Base-by-base conservation (phyloP, 35 echinoderm and acorn worm genomes). In the Nesometra sesokonis region DNA sequence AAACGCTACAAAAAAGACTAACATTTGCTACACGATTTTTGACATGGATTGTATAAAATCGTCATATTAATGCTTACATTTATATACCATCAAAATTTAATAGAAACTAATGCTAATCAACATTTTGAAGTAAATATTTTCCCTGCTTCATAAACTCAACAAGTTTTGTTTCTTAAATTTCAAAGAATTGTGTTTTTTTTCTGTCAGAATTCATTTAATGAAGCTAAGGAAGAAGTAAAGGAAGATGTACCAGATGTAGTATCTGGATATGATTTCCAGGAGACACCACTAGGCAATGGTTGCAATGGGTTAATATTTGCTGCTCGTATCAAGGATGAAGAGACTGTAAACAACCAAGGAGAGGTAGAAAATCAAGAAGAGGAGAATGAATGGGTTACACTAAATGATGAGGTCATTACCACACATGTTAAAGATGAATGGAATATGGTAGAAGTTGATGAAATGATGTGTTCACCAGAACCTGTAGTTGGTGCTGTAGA, bases 291-390 rank as follows among this genome's bases (percentile, higher is more conserved):
- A 11, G 79, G 79, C 79, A 80, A 34, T 80, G 79, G 79, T 23
- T 80, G 79, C 79, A 80, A 80, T 80, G 79, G 79, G 23, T 11
- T 36, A 3, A 36, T 80, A 36, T 80, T 80, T 80, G 32, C 79
- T 32, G 79, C 79, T 15, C 32, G 79, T 15, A 15, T 33, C 7
- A 80, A 80, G 32, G 52, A 11, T 67, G 52, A 13, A 17, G 52
- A 43, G 38, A 43, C 52, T 27, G 15, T 43, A 4, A 43, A 15
- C 39, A 43, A 43, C 39, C 39, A 43, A 15, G 15, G 15, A 7
- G 39, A 43, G 39, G 39, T 7, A 15, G 15, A 4, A n/a, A n/a
- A n/a, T n/a, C n/a, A n/a, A n/a, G n/a, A n/a, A 43, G 23, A 67
- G 52, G 52, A 9, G 2, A 19, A 67, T 67, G 52, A 27, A 19